A percentile compares a stretch with the other conserved stretches of the same genome.
These are phyloP conservation scores for Dicrostonyx torquatus DNA, from an alignment of 2,797 vertebrate genomes.

Conservation along the genomic window DNA sequence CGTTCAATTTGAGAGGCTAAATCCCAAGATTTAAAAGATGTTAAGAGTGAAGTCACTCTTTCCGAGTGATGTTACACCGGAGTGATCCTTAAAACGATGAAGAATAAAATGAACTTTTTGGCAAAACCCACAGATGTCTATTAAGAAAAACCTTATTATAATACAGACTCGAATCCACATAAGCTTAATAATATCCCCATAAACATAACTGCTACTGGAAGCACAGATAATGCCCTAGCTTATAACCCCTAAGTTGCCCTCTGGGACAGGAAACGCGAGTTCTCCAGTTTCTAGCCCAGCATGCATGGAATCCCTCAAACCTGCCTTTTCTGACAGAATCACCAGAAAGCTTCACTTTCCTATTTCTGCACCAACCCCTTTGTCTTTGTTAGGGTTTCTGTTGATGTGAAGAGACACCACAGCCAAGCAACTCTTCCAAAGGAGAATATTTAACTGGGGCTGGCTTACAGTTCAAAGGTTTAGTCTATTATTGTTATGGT, in stretches of 20 bases:
- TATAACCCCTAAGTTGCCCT: neutral
- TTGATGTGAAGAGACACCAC: neutral
- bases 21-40: slow-evolving; percentile 11
- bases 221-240: neutral
- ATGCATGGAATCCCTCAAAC: neutral
- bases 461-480: neutral
- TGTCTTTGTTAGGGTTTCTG: neutral
- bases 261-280: neutral
- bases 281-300: neutral
- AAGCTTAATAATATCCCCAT: neutral
- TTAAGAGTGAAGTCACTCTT: neutral
- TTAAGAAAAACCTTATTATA: neutral
- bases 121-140: slow-evolving; percentile 35
- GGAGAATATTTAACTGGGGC: neutral
- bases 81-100: neutral
- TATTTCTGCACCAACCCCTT: neutral
- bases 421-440: neutral
- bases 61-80: neutral
- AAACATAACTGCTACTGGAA: neutral
- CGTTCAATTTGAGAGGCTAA: slow-evolving; percentile 27
- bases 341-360: neutral
- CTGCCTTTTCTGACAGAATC: neutral
- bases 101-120: slow-evolving; percentile 7
- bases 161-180: neutral
- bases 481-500: neutral